Evolutionary conservation across 2,888 invertebrate species (phyloP), one percentile per base, ranked within the genome.

Genomic region (Selenia dentaria): DNA sequence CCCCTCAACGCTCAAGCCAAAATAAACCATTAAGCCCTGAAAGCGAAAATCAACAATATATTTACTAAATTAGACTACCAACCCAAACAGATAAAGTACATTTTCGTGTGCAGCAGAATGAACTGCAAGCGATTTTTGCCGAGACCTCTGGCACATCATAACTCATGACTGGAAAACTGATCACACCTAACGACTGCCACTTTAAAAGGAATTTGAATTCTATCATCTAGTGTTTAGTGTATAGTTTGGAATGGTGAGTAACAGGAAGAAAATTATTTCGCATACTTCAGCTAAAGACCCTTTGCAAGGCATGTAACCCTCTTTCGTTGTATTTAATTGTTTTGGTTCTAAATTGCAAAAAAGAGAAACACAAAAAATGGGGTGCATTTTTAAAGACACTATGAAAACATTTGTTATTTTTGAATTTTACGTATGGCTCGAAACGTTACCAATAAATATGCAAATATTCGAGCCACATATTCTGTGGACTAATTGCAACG

Each of bases 291-390:
- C 72, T 69, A 75, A 77, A 76, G 74, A 79, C 83, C 83, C 82
- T 74, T 72, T 62, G 59, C 61, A 67, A 66, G 66, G 59, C 65
- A 71, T 75, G 74, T 74, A 79, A 74, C 74, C 76, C 74, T 73
- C 71, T 77, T 74, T 73, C 66, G 61, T 73, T 76, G 70, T 33
- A 68, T 79, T 85, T 85, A 84, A 89, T 88, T 87, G 86, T 89
- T 87, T 85, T 80, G 81, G 77, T 87, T 87, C 83, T 68, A 72
- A 79, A 77, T 70, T 59, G 67, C 41, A 42, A 37, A 78, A 83
- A 78, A 70, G 67, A 65, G 59, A 68, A 72, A 74, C 72, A 63
- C 60, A 61, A 71, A 69, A n/a, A 70, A 58, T 52, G 64, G 82
- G 81, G 81, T 83, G 82, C 70, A 83, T 84, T 80, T 74, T 76